These are phyloP conservation scores for Rhamphomyia laevipes DNA, from an alignment of 2,888 invertebrate genomes.

Conservation along the genomic window DNA sequence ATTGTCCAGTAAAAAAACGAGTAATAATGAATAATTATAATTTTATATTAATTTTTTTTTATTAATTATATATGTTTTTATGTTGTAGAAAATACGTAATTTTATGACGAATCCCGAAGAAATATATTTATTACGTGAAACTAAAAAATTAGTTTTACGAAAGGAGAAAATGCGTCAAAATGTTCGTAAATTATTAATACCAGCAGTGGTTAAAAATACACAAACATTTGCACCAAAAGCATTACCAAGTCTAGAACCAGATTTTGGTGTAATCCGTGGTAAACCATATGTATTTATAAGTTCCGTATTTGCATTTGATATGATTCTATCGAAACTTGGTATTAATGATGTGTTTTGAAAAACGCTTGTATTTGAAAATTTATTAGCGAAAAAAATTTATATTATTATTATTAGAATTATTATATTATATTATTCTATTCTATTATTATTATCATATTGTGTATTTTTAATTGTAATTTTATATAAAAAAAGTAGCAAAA, in stretches of 20 bases:
- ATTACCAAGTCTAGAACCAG: slow-evolving; percentile 33
- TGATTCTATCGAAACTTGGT: slow-evolving; percentile 29
- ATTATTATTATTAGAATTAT: no score
- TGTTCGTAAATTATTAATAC: slow-evolving; percentile 23
- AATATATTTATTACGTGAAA: slow-evolving; percentile 34
- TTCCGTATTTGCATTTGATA: slow-evolving; percentile 36
- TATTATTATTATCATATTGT: no score
- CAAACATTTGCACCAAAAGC: slow-evolving; percentile 22
- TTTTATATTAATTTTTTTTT: background rate
- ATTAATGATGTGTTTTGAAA: slow-evolving; percentile 22
- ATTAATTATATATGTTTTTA: slow-evolving; percentile 1
- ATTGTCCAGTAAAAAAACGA: slow-evolving; percentile 29
- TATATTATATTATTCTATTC: no score
- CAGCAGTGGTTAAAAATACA: slow-evolving; percentile 11
- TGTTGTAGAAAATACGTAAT: slow-evolving; percentile 29
- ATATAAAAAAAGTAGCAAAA: no score
- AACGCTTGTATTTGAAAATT: no score
- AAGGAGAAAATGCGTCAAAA: slow-evolving; percentile 38
- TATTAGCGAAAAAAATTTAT: background rate
- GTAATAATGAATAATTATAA: slow-evolving; percentile 17
- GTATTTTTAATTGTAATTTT: no score
- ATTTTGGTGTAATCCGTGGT: slow-evolving; percentile 32
- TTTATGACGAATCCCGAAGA: slow-evolving; percentile 35
- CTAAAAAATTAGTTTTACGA: slow-evolving; percentile 34
- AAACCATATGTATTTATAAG: slow-evolving; percentile 34